Conservation (phyloP, 2,888 invertebrate genomes). For the Macaria notata region DNA sequence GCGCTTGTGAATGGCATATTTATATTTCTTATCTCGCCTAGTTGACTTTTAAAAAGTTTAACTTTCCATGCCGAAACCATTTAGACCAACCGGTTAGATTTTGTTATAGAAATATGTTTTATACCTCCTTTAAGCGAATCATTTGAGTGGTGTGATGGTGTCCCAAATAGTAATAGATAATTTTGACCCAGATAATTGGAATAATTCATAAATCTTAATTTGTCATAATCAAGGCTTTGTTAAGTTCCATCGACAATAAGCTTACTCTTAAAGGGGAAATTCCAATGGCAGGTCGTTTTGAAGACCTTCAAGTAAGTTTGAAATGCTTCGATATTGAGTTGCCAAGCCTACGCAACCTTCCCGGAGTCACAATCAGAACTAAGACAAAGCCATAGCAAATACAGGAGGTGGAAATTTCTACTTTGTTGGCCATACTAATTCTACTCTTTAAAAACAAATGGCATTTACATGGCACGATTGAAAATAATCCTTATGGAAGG, state of each 20-base stretch:
- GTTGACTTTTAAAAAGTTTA: conserved; percentile 11
- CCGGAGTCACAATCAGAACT: background rate
- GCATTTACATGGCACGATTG: too few relatives aligned
- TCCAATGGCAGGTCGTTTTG: conserved; percentile 3
- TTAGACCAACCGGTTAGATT: background rate
- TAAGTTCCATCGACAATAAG: background rate
- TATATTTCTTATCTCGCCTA: conserved; percentile 10
- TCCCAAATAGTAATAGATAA: background rate
- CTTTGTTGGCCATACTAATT: too few relatives aligned
- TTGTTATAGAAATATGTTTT: background rate
- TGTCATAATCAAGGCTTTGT: conserved; percentile 6
- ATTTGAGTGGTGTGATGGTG: too few relatives aligned
- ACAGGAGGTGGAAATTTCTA: too few relatives aligned
- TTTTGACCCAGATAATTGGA: conserved; percentile 15
- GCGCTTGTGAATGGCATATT: conserved; percentile 27
- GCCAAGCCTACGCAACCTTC: conserved; percentile 1
- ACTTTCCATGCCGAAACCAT: conserved; percentile 5
- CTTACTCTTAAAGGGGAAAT: conserved; percentile 8
- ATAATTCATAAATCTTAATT: conserved; percentile 6
- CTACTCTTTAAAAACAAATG: too few relatives aligned
- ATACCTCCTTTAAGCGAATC: too few relatives aligned
- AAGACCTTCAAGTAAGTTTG: conserved; percentile 18
- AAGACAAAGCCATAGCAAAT: too few relatives aligned
- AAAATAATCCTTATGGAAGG: too few relatives aligned
- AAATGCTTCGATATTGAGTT: conserved; percentile 10